Evolutionary conservation across 2,888 invertebrate genomes (phyloP), one percentile per base, ranked within the genome.

Genomic region (Cheilosia urbana): DNA sequence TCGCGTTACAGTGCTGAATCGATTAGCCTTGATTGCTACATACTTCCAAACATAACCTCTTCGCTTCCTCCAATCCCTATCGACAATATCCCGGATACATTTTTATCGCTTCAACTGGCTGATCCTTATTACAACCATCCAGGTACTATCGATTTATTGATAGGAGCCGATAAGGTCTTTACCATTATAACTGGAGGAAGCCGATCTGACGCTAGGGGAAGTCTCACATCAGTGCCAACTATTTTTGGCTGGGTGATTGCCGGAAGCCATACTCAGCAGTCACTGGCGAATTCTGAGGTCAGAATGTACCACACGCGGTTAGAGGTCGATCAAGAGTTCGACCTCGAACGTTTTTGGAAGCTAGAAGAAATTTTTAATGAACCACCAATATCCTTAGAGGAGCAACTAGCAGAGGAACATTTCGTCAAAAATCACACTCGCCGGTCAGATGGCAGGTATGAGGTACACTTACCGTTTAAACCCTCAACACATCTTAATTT

Each of bases 41-140:
- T 79, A 15, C 45, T 79, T 13, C 47, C 71, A 19, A 58, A 37
- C 3, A 40, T 79, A 0, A 63, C 66, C 13, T 53, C 72, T 13
- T 53, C 58, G 5, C 34, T 66, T 17, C 72, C 53, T 19, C 15
- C 66, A n/a, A 21, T 27, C 27, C 3, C 19, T 2, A 21, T 30
- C 6, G 42, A 21, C 11, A 27, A 9, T 0, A 1, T 27, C 24
- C 17, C 45, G 17, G 9, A 27, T 0, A 4, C 11, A 7, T n/a
- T 3, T 40, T 1, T 19, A 72, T n/a, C 27, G 15, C 17, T 47
- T 40, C 51, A 49, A 15, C 30, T 65, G 37, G 75, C 75, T 19
- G 75, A 66, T 58, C 37, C 58, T 21, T n/a, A 57, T n/a, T 66
- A 58, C 37, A 40, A 57, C 17, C 3, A 24, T 1, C 57, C 45